phyloP scores from a whole-genome alignment of 2,888 invertebrate genomes.

The Anoplius nigerrimus region DNA sequence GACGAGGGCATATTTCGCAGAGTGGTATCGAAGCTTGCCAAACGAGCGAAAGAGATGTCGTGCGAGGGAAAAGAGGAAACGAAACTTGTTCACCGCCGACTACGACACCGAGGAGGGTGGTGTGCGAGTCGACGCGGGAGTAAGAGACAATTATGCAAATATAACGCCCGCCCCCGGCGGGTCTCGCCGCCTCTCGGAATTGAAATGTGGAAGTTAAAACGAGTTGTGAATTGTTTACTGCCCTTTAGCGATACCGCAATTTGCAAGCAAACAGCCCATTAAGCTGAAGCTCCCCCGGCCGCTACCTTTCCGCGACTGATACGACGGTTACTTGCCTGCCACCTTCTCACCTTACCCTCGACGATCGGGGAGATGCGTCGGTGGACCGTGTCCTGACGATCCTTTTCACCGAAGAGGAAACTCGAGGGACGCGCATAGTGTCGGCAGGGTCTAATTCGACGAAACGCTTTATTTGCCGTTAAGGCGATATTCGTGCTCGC shows the following conservation, averaged over 20 bases:
- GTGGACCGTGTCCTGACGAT: no score
- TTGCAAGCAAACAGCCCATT: constrained; percentile 70
- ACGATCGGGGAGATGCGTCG: no score
- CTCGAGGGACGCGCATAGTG: no score
- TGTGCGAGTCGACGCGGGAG: constrained; percentile 26
- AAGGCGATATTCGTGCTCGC: no score
- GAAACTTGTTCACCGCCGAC: no score
- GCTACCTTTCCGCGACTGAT: constrained; percentile 22
- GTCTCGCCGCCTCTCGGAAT: constrained; percentile 54
- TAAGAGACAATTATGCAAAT: constrained; percentile 63
- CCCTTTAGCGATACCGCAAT: constrained; percentile 69
- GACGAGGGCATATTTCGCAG: background rate
- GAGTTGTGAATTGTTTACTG: constrained; percentile 68
- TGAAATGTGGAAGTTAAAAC: constrained; percentile 66
- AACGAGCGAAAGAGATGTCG: background rate
- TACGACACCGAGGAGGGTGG: background rate
- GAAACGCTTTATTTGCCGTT: no score
- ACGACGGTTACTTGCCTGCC: background rate
- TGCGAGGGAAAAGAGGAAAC: constrained; percentile 10
- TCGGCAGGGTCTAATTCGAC: no score
- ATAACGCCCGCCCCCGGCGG: constrained; percentile 40
- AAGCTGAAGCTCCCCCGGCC: constrained; percentile 44
- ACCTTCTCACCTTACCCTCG: background rate
- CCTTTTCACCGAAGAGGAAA: no score
- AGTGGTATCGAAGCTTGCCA: background rate